phyloP scores from a whole-genome alignment of 2,797 vertebrate species.

The Malacoctenus gilli region DNA sequence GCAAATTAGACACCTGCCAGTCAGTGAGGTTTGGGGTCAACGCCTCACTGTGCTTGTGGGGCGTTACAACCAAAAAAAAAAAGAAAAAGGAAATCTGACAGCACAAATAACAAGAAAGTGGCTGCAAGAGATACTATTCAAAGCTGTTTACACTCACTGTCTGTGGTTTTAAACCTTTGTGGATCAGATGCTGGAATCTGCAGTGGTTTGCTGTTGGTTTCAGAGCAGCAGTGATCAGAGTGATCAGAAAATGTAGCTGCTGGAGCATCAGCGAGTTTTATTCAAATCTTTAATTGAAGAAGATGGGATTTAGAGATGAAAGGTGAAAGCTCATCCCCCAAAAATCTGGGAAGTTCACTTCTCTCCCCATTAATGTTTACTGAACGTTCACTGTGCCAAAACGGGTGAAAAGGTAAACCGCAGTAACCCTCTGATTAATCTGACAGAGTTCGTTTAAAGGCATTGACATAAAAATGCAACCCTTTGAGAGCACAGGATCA shows the following conservation, averaged over 20 bases:
- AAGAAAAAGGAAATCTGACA: too few relatives aligned
- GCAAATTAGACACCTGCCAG: slow-evolving; percentile 33
- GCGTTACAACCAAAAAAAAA: slow-evolving; percentile 11
- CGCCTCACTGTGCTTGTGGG: neutral
- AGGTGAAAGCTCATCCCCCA: slow-evolving; percentile 42
- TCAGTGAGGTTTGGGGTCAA: slow-evolving; percentile 6
- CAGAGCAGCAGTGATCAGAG: neutral
- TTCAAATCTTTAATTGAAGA: slow-evolving; percentile 51
- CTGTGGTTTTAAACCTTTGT: slow-evolving; percentile 26
- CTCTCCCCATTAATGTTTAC: slow-evolving; percentile 32
- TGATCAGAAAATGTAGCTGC: slow-evolving; percentile 23
- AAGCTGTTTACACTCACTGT: slow-evolving; percentile 10
- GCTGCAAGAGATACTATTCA: slow-evolving; percentile 12
- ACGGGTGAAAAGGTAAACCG: neutral
- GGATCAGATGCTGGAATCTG: too few relatives aligned
- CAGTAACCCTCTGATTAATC: neutral
- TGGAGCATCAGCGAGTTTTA: slow-evolving; percentile 20
- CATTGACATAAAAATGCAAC: slow-evolving; percentile 15
- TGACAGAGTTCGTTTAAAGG: slow-evolving; percentile 6
- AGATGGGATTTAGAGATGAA: slow-evolving; percentile 58
- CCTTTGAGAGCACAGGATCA: slow-evolving; percentile 4
- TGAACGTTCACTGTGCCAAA: slow-evolving; percentile 9
- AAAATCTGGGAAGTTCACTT: slow-evolving; percentile 38
- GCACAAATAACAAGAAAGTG: slow-evolving; percentile 16
- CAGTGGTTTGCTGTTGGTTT: too few relatives aligned